These are phyloP conservation scores for Lagorchestes hirsutus DNA, from an alignment of 2,797 vertebrate genomes.

Conservation along the genomic window DNA sequence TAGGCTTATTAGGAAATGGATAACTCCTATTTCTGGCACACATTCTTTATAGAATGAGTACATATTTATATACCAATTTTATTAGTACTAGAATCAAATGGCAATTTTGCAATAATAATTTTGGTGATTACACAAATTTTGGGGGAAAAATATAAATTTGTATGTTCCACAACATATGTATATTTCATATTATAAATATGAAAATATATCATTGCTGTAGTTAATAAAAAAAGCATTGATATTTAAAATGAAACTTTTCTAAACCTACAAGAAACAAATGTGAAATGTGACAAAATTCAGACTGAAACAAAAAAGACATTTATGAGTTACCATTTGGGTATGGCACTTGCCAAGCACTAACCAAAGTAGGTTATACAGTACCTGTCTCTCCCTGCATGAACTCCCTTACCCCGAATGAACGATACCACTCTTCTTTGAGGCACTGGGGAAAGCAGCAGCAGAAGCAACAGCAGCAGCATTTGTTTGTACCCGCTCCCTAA, in stretches of 20 bases:
- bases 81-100: not conserved
- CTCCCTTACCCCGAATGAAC: not conserved
- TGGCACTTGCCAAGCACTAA: constrained; percentile 15
- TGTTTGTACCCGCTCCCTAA: not conserved
- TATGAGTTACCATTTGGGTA: constrained; percentile 36
- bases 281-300: constrained; percentile 32
- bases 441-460: not conserved
- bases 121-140: not conserved
- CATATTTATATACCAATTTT: not conserved
- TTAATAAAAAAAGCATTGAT: not conserved
- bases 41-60: not conserved
- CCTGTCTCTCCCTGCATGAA: not conserved
- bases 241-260: constrained; percentile 25
- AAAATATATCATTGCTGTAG: constrained; percentile 27
- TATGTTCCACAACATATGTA: not conserved
- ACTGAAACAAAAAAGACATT: constrained; percentile 20
- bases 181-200: not conserved
- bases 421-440: not conserved
- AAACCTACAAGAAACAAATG: constrained; percentile 27
- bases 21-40: not conserved
- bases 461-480: not conserved
- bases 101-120: not conserved
- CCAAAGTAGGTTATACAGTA: rapidly evolving
- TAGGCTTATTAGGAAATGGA: not conserved
- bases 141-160: not conserved